Percentiles rank a stretch among this genome's conserved stretches.
Conservation (phyloP, 1,140 invertebrate species). For the Frieseomelitta varia region DNA sequence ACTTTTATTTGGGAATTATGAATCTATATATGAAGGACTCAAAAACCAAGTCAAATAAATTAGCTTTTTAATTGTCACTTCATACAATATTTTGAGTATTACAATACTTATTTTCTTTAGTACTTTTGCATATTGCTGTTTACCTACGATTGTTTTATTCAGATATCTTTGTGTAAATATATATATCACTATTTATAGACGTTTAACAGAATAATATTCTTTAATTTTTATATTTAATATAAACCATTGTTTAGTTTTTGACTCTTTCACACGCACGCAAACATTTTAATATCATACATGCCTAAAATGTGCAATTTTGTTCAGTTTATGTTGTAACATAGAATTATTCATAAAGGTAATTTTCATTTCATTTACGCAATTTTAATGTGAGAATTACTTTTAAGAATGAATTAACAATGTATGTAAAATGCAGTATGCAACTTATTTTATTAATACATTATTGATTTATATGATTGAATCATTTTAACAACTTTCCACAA, state of each 20-base stretch:
- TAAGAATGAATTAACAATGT: slow-evolving; percentile 22
- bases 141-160: slow-evolving; percentile 8
- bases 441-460: slow-evolving; percentile 25
- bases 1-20: slow-evolving; percentile 22
- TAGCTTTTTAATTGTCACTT: slow-evolving; percentile 5
- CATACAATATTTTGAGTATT: slow-evolving; percentile 6
- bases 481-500: slow-evolving; percentile 4
- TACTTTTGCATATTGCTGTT: slow-evolving; percentile 3
- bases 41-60: slow-evolving; percentile 27
- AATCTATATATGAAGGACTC: slow-evolving; percentile 18
- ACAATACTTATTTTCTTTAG: slow-evolving; percentile 20
- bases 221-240: slow-evolving; percentile 3
- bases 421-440: not conserved
- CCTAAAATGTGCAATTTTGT: slow-evolving; percentile 42
- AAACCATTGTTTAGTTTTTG: slow-evolving; percentile 31
- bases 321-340: slow-evolving; percentile 39
- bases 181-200: slow-evolving; percentile 3
- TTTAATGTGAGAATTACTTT: slow-evolving; percentile 37
- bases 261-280: not conserved
- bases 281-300: slow-evolving; percentile 34
- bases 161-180: slow-evolving; percentile 22
- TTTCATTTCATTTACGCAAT: slow-evolving; percentile 5
- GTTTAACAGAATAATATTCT: not conserved
- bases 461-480: slow-evolving; percentile 25
- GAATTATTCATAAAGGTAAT: slow-evolving; percentile 22